Evolutionary conservation across 1,140 invertebrate genomes (phyloP), one percentile per base, ranked within the genome.

Genomic region (Cydia fagiglandana): DNA sequence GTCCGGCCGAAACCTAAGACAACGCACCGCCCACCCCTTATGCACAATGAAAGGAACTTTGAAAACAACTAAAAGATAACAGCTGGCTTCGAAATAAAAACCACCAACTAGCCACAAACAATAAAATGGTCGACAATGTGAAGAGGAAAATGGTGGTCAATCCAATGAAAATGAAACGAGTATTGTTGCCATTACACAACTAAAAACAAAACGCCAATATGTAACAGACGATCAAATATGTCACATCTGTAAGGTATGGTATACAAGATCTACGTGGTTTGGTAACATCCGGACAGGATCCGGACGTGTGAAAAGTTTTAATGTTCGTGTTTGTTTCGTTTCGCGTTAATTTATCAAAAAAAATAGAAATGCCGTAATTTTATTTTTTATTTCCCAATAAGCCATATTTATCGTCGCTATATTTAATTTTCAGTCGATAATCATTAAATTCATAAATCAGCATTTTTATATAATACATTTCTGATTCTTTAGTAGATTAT

Each of bases 1-100:
- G 86, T 86, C 90, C 86, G 89, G 91, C 83, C 91, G 89, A 91
- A 90, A 91, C 91, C 90, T 91, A 87, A 86, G 90, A 90, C 89
- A 91, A 92, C 91, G 91, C 91, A 92, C 91, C 91, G 91, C 88
- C 91, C 89, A 84, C 77, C 81, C 80, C 86, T 79, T 85, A 75
- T 76, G 83, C 88, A 89, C 88, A 90, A 80, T 82, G 78, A 87
- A 86, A 85, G 79, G 78, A 87, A 86, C 82, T 87, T 87, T 87
- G 73, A 80, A 88, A 83, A 83, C 84, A 91, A 89, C 82, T 87
- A 88, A 89, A 88, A 86, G 81, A 84, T 79, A 90, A 85, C 76
- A 77, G 75, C 77, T 84, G 80, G 81, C 84, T 84, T 78, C 56
- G 73, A 78, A 64, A 66, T 80, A 79, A 80, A 82, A 75, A 77